Conservation (phyloP, 2,797 vertebrate genomes). For the Apodemus agrarius region DNA sequence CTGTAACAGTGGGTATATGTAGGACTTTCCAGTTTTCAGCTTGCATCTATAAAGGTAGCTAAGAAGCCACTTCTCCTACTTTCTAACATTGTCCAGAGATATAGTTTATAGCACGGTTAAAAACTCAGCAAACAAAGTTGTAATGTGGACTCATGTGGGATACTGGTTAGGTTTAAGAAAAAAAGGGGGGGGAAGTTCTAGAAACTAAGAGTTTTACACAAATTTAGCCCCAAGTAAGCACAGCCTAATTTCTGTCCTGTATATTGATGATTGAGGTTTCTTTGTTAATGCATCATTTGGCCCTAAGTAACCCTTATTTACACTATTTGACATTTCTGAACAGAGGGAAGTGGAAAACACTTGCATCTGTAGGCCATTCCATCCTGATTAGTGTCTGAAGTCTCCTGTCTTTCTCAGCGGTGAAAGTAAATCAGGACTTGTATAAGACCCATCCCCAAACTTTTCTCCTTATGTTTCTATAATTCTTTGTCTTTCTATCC, state of each 20-base stretch:
- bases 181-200: no score
- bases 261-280: not conserved
- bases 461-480: not conserved
- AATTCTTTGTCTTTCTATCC: not conserved
- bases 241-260: not conserved
- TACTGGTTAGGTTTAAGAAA: not conserved
- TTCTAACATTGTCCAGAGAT: not conserved
- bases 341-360: not conserved
- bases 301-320: not conserved
- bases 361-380: not conserved
- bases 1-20: not conserved
- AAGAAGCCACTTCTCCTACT: not conserved
- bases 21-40: no score
- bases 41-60: not conserved
- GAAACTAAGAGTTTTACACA: no score
- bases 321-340: not conserved
- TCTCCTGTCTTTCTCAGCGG: not conserved
- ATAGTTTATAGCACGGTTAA: not conserved
- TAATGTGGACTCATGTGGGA: not conserved
- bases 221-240: not conserved
- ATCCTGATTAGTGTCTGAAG: not conserved
- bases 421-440: not conserved
- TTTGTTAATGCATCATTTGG: not conserved
- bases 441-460: not conserved
- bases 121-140: not conserved